Evolutionary conservation across 2,797 vertebrate species (phyloP), one percentile per base, ranked within the genome.

Genomic region (Cygnus olor): DNA sequence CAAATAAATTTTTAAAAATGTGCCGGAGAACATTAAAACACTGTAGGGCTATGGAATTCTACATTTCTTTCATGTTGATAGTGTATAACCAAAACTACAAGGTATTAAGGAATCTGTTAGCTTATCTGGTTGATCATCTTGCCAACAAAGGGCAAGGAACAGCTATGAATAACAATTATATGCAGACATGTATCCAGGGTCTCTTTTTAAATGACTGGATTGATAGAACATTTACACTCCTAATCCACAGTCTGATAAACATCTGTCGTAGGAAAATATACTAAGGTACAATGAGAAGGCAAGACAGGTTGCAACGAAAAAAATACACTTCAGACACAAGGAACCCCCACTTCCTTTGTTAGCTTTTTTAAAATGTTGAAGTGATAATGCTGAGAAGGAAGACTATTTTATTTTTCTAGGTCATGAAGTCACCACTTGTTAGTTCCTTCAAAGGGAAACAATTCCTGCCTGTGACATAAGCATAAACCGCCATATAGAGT

Each of bases 401-500:
- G 64, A 21, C 28, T 28, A 22, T 84, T 91, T 49, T 71, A 36
- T 89, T 90, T 94, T 93, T 90, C 94, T 85, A 63, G 82, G 20
- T 89, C 93, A 71, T 80, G 49, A 96, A 97, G 94, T 95, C 72
- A 91, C 36, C 42, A 66, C 14, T 1, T 90, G 60, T 88, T 90
- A 87, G 47, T 66, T 87, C 85, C 89, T 96, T 96, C 79, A 92
- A 95, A 94, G n/a, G 66, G 85, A 95, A 97, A 82, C 13, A 0
- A 45, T 89, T 97, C 96, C 86, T 94, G 49, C 88, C 88, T 47
- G 14, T 85, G 82, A 88, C 71, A 88, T 54, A 95, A 92, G 69
- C 64, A 93, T 95, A 93, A 96, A 44, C 60, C 97, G 53, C 53
- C 73, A 91, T 96, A 80, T 94, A 79, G 93, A 92, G 63, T 84